These are phyloP conservation scores for Thinocorus orbignyianus DNA, from an alignment of 2,113 vertebrate genomes.

Conservation along the genomic window DNA sequence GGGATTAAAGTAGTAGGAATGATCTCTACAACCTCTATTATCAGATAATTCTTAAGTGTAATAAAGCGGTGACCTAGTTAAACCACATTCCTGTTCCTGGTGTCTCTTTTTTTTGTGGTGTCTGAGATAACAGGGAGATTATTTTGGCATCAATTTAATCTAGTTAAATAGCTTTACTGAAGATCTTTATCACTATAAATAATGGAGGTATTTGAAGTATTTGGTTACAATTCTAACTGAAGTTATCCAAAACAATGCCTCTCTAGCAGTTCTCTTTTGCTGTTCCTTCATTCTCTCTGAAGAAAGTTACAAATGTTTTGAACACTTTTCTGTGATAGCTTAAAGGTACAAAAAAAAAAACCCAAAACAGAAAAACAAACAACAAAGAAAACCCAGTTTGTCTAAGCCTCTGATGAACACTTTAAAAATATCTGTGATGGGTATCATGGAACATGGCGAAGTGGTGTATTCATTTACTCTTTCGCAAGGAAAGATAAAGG, in stretches of 20 bases:
- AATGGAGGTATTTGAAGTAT: slow-evolving; percentile 55
- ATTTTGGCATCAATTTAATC: slow-evolving; percentile 67
- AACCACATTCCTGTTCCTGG: slow-evolving; percentile 48
- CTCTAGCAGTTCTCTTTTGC: background rate
- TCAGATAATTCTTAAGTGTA: slow-evolving; percentile 38
- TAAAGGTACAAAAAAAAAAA: background rate
- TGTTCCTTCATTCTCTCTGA: background rate
- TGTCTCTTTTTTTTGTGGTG: slow-evolving; percentile 22
- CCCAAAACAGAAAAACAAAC: background rate
- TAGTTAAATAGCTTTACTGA: slow-evolving; percentile 54
- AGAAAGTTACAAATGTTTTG: slow-evolving; percentile 40
- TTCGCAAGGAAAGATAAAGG: background rate
- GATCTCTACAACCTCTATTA: slow-evolving; percentile 16
- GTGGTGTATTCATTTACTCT: background rate
- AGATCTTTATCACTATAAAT: slow-evolving; percentile 66
- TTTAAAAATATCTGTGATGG: background rate
- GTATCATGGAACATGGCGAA: background rate
- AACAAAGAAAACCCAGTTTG: background rate
- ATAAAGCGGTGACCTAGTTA: slow-evolving; percentile 52
- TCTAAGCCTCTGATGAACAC: background rate
- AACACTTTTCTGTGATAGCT: background rate
- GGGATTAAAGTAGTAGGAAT: slow-evolving; percentile 35
- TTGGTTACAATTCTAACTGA: slow-evolving; percentile 42
- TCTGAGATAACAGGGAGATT: slow-evolving; percentile 55
- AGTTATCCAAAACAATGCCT: slow-evolving; percentile 18